Conservation (phyloP, 2,113 vertebrate species). For the Lampris megalopsis region DNA sequence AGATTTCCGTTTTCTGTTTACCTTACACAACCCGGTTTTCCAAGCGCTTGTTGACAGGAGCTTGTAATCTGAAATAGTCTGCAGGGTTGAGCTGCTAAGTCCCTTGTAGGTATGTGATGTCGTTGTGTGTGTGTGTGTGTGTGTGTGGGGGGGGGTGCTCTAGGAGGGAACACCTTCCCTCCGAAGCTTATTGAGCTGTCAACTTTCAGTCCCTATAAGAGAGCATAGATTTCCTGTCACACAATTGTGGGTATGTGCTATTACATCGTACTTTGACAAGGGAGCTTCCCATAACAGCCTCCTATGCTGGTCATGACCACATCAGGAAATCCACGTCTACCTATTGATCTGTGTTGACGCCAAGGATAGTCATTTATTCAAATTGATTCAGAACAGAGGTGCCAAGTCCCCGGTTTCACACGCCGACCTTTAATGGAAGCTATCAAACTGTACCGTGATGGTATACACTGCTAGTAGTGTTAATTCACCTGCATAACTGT, state of each 20-base stretch:
- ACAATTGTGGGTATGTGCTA: constrained; percentile 36
- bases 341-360: constrained; percentile 71
- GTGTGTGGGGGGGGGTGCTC: constrained; percentile 9
- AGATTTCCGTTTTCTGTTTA: background rate
- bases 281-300: constrained; percentile 38
- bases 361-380: constrained; percentile 52
- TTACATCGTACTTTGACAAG: constrained; percentile 42
- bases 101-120: constrained; percentile 56
- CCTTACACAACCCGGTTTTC: constrained; percentile 29
- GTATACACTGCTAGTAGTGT: constrained; percentile 19
- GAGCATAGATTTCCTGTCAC: constrained; percentile 73
- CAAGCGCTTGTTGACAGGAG: constrained; percentile 61
- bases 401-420: constrained; percentile 50
- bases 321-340: constrained; percentile 52
- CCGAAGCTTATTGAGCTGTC: constrained; percentile 76
- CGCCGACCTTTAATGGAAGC: constrained; percentile 57
- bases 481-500: constrained; percentile 20
- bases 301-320: constrained; percentile 58
- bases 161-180: constrained; percentile 42
- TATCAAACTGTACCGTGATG: constrained; percentile 9
- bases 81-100: constrained; percentile 62
- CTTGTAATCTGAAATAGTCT: constrained; percentile 69
- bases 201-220: constrained; percentile 62
- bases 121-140: constrained; percentile 24
- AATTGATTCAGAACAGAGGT: constrained; percentile 59